Evolutionary conservation across 2,888 invertebrate species (phyloP).

Genomic region (Drosophila fungiperda): DNA sequence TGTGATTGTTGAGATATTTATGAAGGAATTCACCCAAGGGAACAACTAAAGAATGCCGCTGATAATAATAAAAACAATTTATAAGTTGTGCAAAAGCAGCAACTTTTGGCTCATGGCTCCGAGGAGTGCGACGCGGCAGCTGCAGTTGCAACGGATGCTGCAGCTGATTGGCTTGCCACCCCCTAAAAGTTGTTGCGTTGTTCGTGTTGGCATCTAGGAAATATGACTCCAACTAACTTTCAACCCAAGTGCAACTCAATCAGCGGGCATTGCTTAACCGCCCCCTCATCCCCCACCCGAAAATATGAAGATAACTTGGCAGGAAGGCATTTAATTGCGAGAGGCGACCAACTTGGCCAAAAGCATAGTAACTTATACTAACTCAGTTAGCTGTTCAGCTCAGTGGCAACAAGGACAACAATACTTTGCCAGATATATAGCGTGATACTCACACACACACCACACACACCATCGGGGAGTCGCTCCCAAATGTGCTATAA

Average conservation of each 20-base stretch:
- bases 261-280: slow-evolving; percentile 30
- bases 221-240: slow-evolving; percentile 51
- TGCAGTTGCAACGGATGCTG: slow-evolving; percentile 2
- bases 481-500: slow-evolving; percentile 53
- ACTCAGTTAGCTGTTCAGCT: slow-evolving; percentile 7
- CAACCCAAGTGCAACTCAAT: slow-evolving; percentile 60
- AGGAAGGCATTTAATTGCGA: slow-evolving; percentile 39
- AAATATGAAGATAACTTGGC: slow-evolving; percentile 8
- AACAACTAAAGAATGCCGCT: slow-evolving; percentile 24
- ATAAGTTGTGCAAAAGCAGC: slow-evolving; percentile 42
- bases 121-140: neutral
- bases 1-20: neutral
- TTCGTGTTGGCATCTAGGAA: slow-evolving; percentile 15
- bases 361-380: slow-evolving; percentile 11
- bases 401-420: neutral
- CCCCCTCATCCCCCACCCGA: neutral
- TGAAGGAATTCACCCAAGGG: neutral
- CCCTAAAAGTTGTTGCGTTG: slow-evolving; percentile 5
- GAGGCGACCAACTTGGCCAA: slow-evolving; percentile 21
- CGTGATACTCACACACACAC: neutral
- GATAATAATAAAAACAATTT: slow-evolving; percentile 75
- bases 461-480: slow-evolving; percentile 2
- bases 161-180: slow-evolving; percentile 13
- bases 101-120: neutral
- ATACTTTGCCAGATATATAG: neutral